Evolutionary conservation across 2,888 invertebrate genomes (phyloP), one percentile per base, ranked within the genome.

Genomic region (Trachelus tabidus): DNA sequence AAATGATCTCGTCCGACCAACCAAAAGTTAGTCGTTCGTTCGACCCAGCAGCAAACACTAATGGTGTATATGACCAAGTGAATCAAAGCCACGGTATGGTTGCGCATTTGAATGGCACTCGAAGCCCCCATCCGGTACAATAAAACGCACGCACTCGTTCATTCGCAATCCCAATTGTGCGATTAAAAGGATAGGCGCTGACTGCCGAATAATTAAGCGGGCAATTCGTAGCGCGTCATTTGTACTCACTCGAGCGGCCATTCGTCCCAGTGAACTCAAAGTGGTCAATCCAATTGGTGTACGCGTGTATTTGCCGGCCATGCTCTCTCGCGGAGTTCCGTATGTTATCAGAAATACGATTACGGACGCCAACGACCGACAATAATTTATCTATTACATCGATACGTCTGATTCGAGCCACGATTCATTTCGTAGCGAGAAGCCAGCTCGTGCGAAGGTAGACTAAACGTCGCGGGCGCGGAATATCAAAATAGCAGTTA

Each of bases 81-180:
- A 56, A 56, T 56, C 56, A 56, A 56, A 56, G 56, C 56, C 34
- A 75, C 34, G 74, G 80, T 56, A 85, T 82, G 82, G 86, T 85
- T 88, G 88, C 81, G 85, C 88, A 88, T 88, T 89, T 88, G 83
- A 85, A 85, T 85, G 80, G 77, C 81, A 83, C 85, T 87, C 83
- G 79, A 81, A 68, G 33, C 83, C 82, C 85, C 79, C 85, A 83
- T 86, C 85, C 84, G 84, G 83, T 81, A 81, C 82, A 83, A 83
- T 84, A 81, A 84, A 80, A 76, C 73, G 30, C 69, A 79, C 77
- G 80, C 83, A 80, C 76, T 80, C 81, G 79, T 80, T 78, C 83
- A 81, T 34, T 77, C 79, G 79, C 78, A 77, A 73, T 78, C 76
- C 80, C 77, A 81, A 80, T 81, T 79, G 77, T 73, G 71, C 76